Base-by-base conservation (phyloP, 2,888 invertebrate species). In the Hetaerina titia region DNA sequence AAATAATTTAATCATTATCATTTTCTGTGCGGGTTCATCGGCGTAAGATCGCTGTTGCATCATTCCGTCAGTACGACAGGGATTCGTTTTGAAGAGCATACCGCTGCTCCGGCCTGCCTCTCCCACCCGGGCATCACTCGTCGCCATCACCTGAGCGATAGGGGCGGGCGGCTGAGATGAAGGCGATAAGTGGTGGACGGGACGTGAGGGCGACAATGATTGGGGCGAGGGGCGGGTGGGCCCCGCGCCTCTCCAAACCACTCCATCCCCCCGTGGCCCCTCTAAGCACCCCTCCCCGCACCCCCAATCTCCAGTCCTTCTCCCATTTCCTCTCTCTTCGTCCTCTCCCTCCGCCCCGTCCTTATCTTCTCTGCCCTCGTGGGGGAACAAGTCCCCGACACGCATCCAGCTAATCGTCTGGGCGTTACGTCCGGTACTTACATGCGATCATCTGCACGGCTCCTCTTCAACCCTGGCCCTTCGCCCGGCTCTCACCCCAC, bases 401-500 rank as follows among this genome's bases (percentile, higher is more conserved):
- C 69, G 69, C 69, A 69, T 69, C 69, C 69, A 69, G 87, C 87
- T 15, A 81, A 45, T 63, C 74, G 94, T 15, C 94, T 56, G 58
- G 94, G 64, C 87, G 74, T 94, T 63, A 94, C 89, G 89, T 94
- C 45, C 57, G 63, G 57, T 57, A 94, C 89, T 94, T 94, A 58
- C 87, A 94, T 94, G 94, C 89, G 69, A 69, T 69, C 69, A 69
- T 69, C 69, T 69, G 69, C 69, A 45, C 31, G 88, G 22, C 81
- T 81, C 81, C n/a, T 31, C 22, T 11, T n/a, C 81, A 13, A 25
- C 81, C 81, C 81, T n/a, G 25, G 81, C 81, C 22, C n/a, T 60
- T 17, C 60, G 13, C 17, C 17, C 60, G 13, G 2, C 60, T 17
- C 97, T 96, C 96, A 96, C 96, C 96, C 97, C 96, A 96, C 96